These are phyloP conservation scores for Brachyhypopomus occidentalis DNA, from an alignment of 2,113 vertebrate species.

Conservation along the genomic window DNA sequence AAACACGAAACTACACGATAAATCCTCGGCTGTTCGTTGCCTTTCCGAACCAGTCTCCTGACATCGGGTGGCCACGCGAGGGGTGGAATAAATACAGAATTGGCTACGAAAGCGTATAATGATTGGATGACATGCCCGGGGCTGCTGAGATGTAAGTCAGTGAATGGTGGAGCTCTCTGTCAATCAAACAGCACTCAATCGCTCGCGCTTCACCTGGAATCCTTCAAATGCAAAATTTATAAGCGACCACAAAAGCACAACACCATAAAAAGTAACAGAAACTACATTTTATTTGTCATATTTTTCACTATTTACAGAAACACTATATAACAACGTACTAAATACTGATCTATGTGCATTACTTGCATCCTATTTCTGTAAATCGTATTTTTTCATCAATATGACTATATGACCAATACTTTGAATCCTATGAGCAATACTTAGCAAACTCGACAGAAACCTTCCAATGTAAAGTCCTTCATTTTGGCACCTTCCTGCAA, in stretches of 20 bases:
- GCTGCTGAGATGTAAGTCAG: constrained; percentile 53
- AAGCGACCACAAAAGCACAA: neutral
- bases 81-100: constrained; percentile 42
- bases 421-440: neutral
- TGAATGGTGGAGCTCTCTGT: constrained; percentile 41
- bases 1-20: neutral
- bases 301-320: neutral
- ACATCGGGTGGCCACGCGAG: neutral
- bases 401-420: neutral
- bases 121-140: constrained; percentile 52
- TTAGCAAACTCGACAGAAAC: neutral
- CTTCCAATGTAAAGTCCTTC: neutral
- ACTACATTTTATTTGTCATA: neutral
- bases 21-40: neutral
- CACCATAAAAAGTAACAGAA: neutral
- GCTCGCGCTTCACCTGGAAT: neutral
- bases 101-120: neutral
- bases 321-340: neutral
- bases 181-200: constrained; percentile 29
- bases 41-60: neutral
- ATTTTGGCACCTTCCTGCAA: neutral
- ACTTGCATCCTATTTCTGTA: neutral
- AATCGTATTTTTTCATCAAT: neutral
- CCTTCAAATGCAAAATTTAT: neutral
- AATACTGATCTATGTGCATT: neutral